Conservation (phyloP, 1,140 invertebrate species). For the Kradibia gibbosae region DNA sequence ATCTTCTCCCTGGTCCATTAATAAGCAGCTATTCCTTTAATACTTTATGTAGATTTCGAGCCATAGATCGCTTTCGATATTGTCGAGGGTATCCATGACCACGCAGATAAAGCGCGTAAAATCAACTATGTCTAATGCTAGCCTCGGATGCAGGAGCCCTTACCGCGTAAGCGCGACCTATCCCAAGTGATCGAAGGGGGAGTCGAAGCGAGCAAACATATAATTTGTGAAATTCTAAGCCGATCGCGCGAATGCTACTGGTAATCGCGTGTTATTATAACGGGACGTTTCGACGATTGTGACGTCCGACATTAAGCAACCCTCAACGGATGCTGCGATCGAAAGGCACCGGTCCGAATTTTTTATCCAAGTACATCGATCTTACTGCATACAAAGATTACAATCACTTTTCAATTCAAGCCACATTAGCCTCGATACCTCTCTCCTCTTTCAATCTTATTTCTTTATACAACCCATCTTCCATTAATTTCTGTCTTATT, state of each 20-base stretch:
- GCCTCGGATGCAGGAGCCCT: neutral
- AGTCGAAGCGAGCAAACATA: too few species aligned
- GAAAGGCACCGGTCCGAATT: neutral
- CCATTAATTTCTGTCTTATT: too few species aligned
- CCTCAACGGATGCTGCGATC: neutral
- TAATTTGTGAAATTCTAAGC: too few species aligned
- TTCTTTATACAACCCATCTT: too few species aligned
- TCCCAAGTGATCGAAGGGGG: neutral
- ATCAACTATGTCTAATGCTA: neutral
- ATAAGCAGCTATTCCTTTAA: constrained; percentile 66
- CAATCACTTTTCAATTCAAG: too few species aligned
- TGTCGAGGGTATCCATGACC: constrained; percentile 63
- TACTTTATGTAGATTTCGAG: constrained; percentile 66
- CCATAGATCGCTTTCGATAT: constrained; percentile 62
- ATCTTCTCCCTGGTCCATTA: neutral
- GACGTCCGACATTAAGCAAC: too few species aligned
- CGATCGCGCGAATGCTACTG: too few species aligned
- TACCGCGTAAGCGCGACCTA: constrained; percentile 4
- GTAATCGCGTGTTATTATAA: neutral
- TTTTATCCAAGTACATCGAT: too few species aligned
- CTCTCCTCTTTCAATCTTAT: too few species aligned
- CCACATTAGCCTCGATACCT: too few species aligned
- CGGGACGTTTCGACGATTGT: neutral
- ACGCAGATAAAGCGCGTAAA: neutral
- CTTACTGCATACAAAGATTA: too few species aligned